Evolutionary conservation across 2,113 vertebrate species (phyloP), one percentile per base, ranked within the genome.

Genomic region (Isichthys henryi): DNA sequence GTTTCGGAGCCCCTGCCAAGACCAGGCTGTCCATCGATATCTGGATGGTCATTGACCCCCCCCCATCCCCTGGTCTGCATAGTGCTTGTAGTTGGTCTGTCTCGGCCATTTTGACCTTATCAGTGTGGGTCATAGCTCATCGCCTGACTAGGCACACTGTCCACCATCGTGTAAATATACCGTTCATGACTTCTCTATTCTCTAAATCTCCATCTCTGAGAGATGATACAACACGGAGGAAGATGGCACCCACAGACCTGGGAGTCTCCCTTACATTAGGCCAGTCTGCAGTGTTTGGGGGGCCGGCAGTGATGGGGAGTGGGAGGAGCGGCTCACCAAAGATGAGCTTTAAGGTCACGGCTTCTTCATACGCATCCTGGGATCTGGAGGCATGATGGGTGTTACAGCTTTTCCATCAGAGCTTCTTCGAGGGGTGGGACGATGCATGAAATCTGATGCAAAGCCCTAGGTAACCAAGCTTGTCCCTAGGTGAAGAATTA

Each of bases 401-500:
- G 87, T 89, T 89, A 49, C 70, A 90, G 58, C 74, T 90, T 90
- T 62, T 90, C 87, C 86, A 80, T 90, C 85, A n/a, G 88, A 15
- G 62, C 86, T 88, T 70, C 90, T 86, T 83, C 82, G 58, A 23
- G 21, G 89, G 86, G 53, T 58, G 88, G 77, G 66, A 88, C 91
- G 92, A 90, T 92, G 93, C 92, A 92, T 56, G 58, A 91, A 89
- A 93, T 93, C 92, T 92, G 92, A 91, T 86, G 90, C 91, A 92
- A 92, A 93, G 92, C 93, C 93, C 53, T 21, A 27, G 15, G 56
- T 49, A 74, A 77, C 15, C 45, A n/a, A 52, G 66, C 85, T 74
- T 88, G 88, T 83, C 45, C 48, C 43, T 77, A 39, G 62, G 89
- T 90, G 90, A 91, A 48, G 39, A 46, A 48, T 45, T 1, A 10